Conservation (phyloP, 2,113 vertebrate genomes). For the Gopherus flavomarginatus region DNA sequence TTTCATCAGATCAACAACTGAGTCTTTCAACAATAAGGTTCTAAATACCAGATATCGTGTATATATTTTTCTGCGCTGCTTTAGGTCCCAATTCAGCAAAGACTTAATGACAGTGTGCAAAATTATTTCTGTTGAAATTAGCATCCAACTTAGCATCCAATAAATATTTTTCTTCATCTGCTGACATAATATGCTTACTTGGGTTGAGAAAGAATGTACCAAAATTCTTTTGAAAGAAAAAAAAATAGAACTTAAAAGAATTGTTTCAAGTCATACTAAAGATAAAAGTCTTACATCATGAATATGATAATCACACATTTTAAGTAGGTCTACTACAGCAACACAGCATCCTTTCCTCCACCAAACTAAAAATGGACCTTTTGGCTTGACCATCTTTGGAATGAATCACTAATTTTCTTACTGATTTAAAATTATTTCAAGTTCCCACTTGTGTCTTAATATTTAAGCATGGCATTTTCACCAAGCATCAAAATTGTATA, state of each 20-base stretch:
- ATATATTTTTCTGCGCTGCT: neutral
- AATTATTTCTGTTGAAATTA: neutral
- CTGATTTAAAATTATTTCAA: neutral
- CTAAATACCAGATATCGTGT: neutral
- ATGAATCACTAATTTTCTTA: neutral
- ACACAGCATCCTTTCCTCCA: neutral
- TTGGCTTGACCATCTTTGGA: neutral
- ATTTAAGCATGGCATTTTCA: neutral
- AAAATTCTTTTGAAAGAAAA: neutral
- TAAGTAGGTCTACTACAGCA: neutral
- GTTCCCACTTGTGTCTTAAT: neutral
- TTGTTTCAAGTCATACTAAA: neutral
- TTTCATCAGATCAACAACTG: neutral
- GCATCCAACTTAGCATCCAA: neutral
- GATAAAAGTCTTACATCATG: neutral
- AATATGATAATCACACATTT: neutral
- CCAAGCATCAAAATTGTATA: neutral
- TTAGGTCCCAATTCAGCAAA: neutral
- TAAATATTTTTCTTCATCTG: neutral
- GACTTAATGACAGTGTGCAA: neutral
- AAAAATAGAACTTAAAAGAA: neutral
- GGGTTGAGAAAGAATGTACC: neutral
- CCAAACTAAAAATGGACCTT: neutral
- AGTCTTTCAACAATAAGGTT: conserved; percentile 47
- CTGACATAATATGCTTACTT: neutral